A percentile compares a stretch with the other conserved stretches of the same genome.
phyloP scores from a whole-genome alignment of 2,888 invertebrate species.

The Temnothorax rugatulus region DNA sequence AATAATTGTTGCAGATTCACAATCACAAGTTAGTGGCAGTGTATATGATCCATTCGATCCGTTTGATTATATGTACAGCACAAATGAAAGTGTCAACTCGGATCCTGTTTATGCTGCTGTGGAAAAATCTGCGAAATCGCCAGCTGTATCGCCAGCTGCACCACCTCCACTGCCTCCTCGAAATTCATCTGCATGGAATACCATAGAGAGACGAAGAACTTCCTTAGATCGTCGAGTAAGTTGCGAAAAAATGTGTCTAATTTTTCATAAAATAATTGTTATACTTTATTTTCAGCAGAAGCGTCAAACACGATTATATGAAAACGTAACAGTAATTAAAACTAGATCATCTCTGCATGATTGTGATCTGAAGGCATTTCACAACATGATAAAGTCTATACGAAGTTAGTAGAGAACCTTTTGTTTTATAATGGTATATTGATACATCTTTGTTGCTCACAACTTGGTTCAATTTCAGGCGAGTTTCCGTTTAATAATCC shows the following conservation, averaged over 20 bases:
- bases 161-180: conserved; percentile 90
- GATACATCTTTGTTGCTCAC: neutral
- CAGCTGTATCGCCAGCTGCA: conserved; percentile 86
- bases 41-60: conserved; percentile 93
- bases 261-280: neutral
- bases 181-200: conserved; percentile 87
- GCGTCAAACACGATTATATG: conserved; percentile 90
- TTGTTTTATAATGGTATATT: neutral
- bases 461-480: conserved; percentile 85
- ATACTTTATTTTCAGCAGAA: conserved; percentile 84
- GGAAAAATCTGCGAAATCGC: conserved; percentile 88
- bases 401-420: conserved; percentile 88
- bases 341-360: conserved; percentile 90
- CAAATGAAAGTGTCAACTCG: conserved; percentile 88
- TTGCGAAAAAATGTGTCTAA: conserved; percentile 38
- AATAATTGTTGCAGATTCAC: conserved; percentile 80
- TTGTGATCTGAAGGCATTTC: conserved; percentile 93
- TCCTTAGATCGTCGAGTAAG: conserved; percentile 85
- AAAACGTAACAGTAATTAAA: conserved; percentile 90
- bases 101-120: conserved; percentile 92
- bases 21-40: conserved; percentile 89
- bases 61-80: conserved; percentile 92
- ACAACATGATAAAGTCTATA: conserved; percentile 93
- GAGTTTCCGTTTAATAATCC: conserved; percentile 92
- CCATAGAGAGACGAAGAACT: conserved; percentile 86